A percentile compares a stretch with the other conserved stretches of the same genome.
Evolutionary conservation across 2,888 invertebrate species (phyloP).

Genomic region (Biston betularia): DNA sequence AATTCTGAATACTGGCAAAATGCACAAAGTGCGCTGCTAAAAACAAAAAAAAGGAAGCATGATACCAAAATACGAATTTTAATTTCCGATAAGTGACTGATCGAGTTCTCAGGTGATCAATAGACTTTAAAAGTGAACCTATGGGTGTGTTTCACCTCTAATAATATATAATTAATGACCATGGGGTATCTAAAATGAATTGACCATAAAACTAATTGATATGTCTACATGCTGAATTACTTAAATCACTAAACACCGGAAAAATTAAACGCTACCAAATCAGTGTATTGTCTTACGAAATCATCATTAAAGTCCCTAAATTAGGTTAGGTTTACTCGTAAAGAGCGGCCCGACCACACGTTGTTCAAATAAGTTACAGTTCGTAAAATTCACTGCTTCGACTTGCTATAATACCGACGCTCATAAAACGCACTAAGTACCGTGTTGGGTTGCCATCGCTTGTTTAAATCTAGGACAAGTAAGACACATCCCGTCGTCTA

Average conservation of each 20-base stretch:
- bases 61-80: too few species aligned
- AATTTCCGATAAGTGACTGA: too few species aligned
- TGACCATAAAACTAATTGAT: too few species aligned
- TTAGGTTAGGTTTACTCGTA: constrained; percentile 28
- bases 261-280: constrained; percentile 1
- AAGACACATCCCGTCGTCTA: neutral
- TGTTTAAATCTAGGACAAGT: neutral
- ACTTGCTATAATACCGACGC: constrained; percentile 45
- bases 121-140: too few species aligned
- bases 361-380: constrained; percentile 40
- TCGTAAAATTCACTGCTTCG: constrained; percentile 53
- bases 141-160: too few species aligned
- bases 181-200: too few species aligned
- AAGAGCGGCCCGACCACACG: constrained; percentile 32
- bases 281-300: constrained; percentile 13
- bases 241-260: neutral
- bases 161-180: too few species aligned
- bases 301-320: constrained; percentile 21
- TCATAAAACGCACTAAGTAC: constrained; percentile 51
- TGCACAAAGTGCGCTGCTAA: too few species aligned
- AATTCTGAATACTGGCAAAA: too few species aligned
- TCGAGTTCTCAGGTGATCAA: too few species aligned
- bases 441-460: constrained; percentile 11
- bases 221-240: neutral
- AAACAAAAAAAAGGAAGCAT: too few species aligned